Base-by-base conservation (phyloP, 1,140 invertebrate genomes). In the Globodera rostochiensis region DNA sequence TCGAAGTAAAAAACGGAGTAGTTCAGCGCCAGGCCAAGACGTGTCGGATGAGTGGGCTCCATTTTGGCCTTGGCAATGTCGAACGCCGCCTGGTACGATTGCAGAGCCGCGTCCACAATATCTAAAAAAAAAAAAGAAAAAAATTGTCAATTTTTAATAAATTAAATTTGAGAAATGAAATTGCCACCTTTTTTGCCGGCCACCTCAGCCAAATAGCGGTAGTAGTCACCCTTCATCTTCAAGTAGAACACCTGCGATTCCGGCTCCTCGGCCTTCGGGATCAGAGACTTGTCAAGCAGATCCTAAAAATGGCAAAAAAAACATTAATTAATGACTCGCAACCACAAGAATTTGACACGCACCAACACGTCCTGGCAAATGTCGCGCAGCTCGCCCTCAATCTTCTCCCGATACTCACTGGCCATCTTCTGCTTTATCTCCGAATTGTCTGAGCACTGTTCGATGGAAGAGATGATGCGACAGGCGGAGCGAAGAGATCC, bases 211-310 rank as follows among this genome's bases (percentile, higher is more conserved):
- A 98, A 93, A 93, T 99, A 99, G 93, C 97, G 90, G 92, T 97
- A 97, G 93, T 98, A 98, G 93, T 98, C 97, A 90, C 97, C 97
- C 93, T 98, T 97, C 96, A 98, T 98, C 93, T 98, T 98, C 91
- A 97, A 93, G 93, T 98, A 98, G 92, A 98, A 98, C 91, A 98
- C 96, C 94, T 96, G 96, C 91, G 95, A 96, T 93, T 98, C 97
- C 90, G 95, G 94, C 92, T 95, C 96, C 92, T 94, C 95, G 90
- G 96, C 95, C 93, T 96, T 96, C 90, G 95, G 94, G 91, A 98
- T 97, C 91, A 98, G 93, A 92, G 95, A 95, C 92, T 97, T 97
- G 92, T 98, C 95, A 90, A 98, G 93, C 90, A 98, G 93, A 91
- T 93, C 93, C 80, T 81, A n/a, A n/a, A 81, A 64, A 36, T 36